phyloP scores from a whole-genome alignment of 30 jellyfish, hydroid and myxozoan species.

The Turritopsis dohrnii region DNA sequence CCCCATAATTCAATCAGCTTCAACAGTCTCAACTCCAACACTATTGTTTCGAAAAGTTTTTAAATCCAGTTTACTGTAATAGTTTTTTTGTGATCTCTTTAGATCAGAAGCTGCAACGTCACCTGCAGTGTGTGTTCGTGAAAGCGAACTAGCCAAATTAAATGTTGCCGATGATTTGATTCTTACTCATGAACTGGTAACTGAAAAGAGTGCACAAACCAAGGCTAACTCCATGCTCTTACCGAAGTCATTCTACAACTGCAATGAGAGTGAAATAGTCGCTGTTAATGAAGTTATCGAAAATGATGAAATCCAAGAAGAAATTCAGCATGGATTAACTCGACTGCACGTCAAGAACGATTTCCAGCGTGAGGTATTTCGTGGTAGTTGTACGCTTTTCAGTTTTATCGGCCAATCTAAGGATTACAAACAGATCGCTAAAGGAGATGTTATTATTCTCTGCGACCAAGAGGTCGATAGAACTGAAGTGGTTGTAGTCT shows the following conservation, averaged over 20 bases:
- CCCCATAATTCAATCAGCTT: too few species aligned
- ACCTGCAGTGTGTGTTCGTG: not conserved
- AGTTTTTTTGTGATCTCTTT: not conserved
- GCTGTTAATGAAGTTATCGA: not conserved
- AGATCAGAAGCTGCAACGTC: not conserved
- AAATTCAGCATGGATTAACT: not conserved
- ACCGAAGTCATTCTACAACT: slow-evolving; percentile 42
- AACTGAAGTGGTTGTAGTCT: not conserved
- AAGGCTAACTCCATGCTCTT: slow-evolving; percentile 43
- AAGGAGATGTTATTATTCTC: not conserved
- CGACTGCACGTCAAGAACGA: not conserved
- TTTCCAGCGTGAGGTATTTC: not conserved
- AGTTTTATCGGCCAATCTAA: not conserved
- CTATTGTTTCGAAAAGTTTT: too few species aligned
- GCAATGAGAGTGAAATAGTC: not conserved
- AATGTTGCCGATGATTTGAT: slow-evolving; percentile 13
- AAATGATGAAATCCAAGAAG: not conserved
- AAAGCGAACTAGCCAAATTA: not conserved
- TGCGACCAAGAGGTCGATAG: not conserved
- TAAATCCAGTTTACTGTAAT: not conserved
- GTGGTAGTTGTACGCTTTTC: not conserved
- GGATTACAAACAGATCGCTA: not conserved
- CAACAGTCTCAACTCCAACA: too few species aligned
- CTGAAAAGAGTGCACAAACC: slow-evolving; percentile 29
- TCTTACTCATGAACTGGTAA: slow-evolving; percentile 26